These are phyloP conservation scores for Araneus ventricosus DNA, from an alignment of 1,140 invertebrate species.

Conservation along the genomic window DNA sequence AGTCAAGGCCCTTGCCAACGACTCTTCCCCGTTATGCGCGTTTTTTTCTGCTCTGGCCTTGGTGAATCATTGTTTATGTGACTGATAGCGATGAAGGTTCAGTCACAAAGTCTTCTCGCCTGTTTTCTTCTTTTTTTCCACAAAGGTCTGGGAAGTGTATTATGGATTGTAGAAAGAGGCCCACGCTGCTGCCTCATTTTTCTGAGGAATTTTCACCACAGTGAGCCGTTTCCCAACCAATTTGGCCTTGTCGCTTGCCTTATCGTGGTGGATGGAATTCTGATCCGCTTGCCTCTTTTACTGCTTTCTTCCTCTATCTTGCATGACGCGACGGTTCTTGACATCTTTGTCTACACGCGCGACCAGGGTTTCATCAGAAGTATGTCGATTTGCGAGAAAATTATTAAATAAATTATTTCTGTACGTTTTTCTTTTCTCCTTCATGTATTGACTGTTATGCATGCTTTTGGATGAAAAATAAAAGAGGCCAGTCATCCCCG, in stretches of 20 bases:
- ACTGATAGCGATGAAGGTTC: slow-evolving; percentile 21
- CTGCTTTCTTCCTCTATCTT: neutral
- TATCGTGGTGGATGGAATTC: neutral
- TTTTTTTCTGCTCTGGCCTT: slow-evolving; percentile 5
- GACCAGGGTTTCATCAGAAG: too few species aligned
- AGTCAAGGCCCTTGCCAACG: neutral
- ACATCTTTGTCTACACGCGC: neutral
- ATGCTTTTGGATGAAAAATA: too few species aligned
- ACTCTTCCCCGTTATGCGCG: neutral
- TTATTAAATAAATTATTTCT: too few species aligned
- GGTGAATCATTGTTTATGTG: slow-evolving; percentile 51
- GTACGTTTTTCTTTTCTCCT: too few species aligned
- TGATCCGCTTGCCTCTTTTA: neutral
- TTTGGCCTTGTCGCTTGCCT: slow-evolving; percentile 1
- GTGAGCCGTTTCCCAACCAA: neutral
- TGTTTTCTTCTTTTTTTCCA: neutral
- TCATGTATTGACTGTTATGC: too few species aligned
- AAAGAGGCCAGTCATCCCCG: too few species aligned
- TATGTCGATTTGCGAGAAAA: too few species aligned
- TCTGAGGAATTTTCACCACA: neutral
- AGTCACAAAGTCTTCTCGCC: neutral
- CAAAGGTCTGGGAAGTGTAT: neutral
- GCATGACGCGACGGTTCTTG: neutral
- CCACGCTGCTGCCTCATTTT: neutral
- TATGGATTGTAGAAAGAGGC: slow-evolving; percentile 15